Evolutionary conservation across 2,888 invertebrate species (phyloP).

Genomic region (Smittia aterrima): DNA sequence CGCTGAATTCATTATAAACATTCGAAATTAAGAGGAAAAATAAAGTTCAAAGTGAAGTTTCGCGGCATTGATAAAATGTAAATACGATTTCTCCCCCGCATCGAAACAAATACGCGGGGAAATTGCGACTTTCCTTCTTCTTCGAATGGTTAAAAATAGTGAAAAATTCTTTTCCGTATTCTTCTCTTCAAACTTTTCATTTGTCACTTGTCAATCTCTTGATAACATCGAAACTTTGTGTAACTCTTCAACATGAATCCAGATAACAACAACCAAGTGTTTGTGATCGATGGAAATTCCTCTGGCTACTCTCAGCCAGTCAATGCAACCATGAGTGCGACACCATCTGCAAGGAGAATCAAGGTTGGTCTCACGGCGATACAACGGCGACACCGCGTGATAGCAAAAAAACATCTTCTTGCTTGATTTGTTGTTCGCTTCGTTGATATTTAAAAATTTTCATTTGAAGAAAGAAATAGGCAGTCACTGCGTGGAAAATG

Average conservation of each 20-base stretch:
- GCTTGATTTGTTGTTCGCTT: no score
- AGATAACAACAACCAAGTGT: neutral
- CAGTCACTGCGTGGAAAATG: neutral
- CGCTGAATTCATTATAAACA: neutral
- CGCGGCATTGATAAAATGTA: constrained; percentile 26
- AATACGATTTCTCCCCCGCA: constrained; percentile 24
- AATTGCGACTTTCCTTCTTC: constrained; percentile 1
- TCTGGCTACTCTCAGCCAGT: neutral
- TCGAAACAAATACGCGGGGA: constrained; percentile 25
- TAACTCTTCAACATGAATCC: neutral
- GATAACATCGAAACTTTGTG: neutral
- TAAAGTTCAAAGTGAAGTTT: neutral
- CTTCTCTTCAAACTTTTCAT: neutral
- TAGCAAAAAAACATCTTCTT: no score
- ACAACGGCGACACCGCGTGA: no score
- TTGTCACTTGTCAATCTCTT: neutral
- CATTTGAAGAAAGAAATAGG: no score
- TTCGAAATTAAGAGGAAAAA: neutral
- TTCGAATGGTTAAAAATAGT: constrained; percentile 3
- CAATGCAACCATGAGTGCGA: neutral
- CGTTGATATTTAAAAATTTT: no score
- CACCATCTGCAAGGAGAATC: neutral
- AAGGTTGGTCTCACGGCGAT: neutral
- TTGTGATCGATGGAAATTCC: neutral
- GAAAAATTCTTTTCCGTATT: constrained; percentile 3